phyloP scores from a whole-genome alignment of 2,797 vertebrate genomes.

The Hirundo rustica region DNA sequence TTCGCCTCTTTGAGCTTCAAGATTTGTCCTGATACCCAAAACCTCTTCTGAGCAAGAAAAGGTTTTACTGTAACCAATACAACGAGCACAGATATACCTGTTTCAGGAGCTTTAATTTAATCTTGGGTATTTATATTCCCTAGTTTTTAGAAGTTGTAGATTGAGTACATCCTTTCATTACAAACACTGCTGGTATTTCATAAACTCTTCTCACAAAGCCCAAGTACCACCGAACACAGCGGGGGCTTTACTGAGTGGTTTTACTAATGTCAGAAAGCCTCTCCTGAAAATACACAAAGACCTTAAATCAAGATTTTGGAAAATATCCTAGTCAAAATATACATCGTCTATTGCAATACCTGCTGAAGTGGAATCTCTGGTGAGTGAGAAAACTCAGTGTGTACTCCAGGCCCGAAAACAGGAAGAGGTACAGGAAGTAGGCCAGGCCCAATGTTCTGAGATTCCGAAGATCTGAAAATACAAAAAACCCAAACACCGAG shows the following conservation, averaged over 20 bases:
- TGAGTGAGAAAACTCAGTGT: conserved; percentile 93
- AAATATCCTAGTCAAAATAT: background rate
- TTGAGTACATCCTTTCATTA: background rate
- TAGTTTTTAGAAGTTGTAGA: background rate
- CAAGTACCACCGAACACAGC: background rate
- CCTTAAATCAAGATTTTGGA: background rate
- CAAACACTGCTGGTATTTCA: background rate
- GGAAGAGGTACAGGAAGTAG: conserved; percentile 94
- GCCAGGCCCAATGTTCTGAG: conserved; percentile 86
- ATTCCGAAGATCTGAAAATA: conserved; percentile 79
- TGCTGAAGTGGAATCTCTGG: conserved; percentile 94
- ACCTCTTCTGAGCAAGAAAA: background rate
- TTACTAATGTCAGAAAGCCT: background rate
- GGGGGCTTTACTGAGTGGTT: background rate
- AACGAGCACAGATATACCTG: background rate
- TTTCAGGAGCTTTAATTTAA: background rate
- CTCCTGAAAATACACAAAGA: background rate
- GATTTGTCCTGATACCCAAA: background rate
- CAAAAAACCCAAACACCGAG: background rate
- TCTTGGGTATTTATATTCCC: background rate
- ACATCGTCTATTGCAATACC: conserved; percentile 71
- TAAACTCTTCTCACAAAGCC: background rate
- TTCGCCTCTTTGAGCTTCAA: background rate
- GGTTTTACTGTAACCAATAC: background rate
- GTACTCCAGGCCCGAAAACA: conserved; percentile 96